These are phyloP conservation scores for Chydorus sphaericus DNA, from an alignment of 2,888 invertebrate genomes.

Conservation along the genomic window DNA sequence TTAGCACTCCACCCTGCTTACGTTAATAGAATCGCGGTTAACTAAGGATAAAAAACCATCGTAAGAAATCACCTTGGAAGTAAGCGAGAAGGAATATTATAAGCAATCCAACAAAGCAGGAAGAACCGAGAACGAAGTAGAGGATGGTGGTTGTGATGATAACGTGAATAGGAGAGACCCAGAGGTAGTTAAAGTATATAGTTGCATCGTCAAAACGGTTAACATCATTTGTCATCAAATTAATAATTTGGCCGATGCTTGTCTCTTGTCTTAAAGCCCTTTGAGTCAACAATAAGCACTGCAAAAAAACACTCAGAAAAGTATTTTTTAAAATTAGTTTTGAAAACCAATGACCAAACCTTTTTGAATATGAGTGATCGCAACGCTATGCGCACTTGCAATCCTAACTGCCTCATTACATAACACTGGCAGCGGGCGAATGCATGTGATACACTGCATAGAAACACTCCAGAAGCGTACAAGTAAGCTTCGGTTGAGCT, in stretches of 20 bases:
- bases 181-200: slow-evolving; percentile 75
- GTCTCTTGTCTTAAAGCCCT: slow-evolving; percentile 73
- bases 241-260: slow-evolving; percentile 81
- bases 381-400: slow-evolving; percentile 66
- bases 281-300: slow-evolving; percentile 61
- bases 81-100: slow-evolving; percentile 67
- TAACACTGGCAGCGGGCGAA: slow-evolving; percentile 51
- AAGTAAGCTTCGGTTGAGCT: slow-evolving; percentile 47
- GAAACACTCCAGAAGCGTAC: slow-evolving; percentile 55
- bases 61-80: slow-evolving; percentile 69
- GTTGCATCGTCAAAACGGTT: slow-evolving; percentile 81
- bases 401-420: slow-evolving; percentile 51
- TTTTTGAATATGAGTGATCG: slow-evolving; percentile 73
- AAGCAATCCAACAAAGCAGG: slow-evolving; percentile 57
- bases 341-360: no score
- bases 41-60: no score
- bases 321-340: no score
- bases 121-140: slow-evolving; percentile 55
- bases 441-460: slow-evolving; percentile 58
- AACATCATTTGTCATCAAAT: slow-evolving; percentile 90
- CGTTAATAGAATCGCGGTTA: no score
- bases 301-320: no score
- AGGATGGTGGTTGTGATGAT: slow-evolving; percentile 62
- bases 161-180: slow-evolving; percentile 77
- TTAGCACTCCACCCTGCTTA: no score